Evolutionary conservation across 2,888 invertebrate species (phyloP), one percentile per base, ranked within the genome.

Genomic region (Polietes domitor): DNA sequence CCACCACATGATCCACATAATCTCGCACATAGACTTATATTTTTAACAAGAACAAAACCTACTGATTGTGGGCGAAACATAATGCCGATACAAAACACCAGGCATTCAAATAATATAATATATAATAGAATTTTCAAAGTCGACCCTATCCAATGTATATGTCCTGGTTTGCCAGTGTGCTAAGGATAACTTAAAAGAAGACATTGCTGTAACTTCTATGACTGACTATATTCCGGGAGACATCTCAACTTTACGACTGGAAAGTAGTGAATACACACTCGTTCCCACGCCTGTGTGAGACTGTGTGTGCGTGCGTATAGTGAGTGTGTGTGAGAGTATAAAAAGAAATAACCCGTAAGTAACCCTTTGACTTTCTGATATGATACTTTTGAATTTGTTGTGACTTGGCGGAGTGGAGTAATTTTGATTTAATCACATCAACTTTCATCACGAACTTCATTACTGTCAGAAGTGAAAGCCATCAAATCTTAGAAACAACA

Each of bases 401-500:
- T 68, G 73, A 73, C 79, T 79, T 65, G 68, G 24, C n/a, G 55
- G 55, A 55, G 65, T 73, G 43, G 65, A 79, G 55, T 79, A 73
- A 79, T 79, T 79, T 79, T 73, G 79, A 79, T 79, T 79, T 79
- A 79, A 79, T 79, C 79, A 74, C 73, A 79, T 79, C 73, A 65
- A 73, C 79, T 79, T 68, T 79, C 79, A 79, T 79, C 79, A 79
- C 55, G 73, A 79, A 79, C 79, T 79, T 79, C 79, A 79, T 79
- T 79, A 79, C 73, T 79, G 79, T 73, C 79, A 68, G 43, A 79
- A 79, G 65, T 73, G 73, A 73, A 73, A 79, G 73, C 53, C 55
- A 73, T 79, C 73, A 79, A 79, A 73, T 79, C 72, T 78, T 73
- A 65, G 37, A 53, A 65, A 78, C 65, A 78, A 37, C 37, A 9